Evolutionary conservation across 2,113 vertebrate genomes (phyloP).

Genomic region (Pavo muticus): DNA sequence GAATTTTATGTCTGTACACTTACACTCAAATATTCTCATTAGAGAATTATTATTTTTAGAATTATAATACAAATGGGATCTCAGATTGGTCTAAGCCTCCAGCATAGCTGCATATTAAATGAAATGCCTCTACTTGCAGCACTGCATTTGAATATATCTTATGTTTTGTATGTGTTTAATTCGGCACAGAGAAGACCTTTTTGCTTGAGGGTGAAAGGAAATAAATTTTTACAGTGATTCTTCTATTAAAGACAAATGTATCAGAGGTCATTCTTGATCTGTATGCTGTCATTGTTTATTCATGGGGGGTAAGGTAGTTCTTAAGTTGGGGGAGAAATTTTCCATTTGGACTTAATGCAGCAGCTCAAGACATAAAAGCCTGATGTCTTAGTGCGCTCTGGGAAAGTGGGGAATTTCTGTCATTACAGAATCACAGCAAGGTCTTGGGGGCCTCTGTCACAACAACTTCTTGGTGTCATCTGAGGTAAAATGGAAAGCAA

Average conservation of each 20-base stretch:
- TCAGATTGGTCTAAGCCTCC: constrained; percentile 66
- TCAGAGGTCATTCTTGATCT: constrained; percentile 64
- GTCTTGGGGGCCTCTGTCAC: background rate
- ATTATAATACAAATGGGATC: constrained; percentile 66
- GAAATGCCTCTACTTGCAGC: constrained; percentile 31
- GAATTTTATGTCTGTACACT: constrained; percentile 37
- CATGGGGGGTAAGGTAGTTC: constrained; percentile 56
- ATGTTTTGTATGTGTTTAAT: constrained; percentile 45
- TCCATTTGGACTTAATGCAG: constrained; percentile 71
- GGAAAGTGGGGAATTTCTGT: constrained; percentile 50
- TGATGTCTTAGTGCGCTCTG: constrained; percentile 19
- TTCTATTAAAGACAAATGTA: constrained; percentile 44
- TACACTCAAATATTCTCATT: constrained; percentile 61
- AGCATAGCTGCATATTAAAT: constrained; percentile 68
- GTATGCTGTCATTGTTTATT: constrained; percentile 73
- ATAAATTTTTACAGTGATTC: constrained; percentile 73
- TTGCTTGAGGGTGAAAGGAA: constrained; percentile 49
- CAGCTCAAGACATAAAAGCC: constrained; percentile 62
- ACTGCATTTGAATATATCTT: constrained; percentile 51
- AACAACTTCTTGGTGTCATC: constrained; percentile 35
- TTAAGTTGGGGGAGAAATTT: constrained; percentile 65
- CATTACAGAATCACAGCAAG: constrained; percentile 22
- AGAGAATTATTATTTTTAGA: constrained; percentile 71
- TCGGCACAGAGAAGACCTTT: constrained; percentile 49
- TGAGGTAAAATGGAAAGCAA: constrained; percentile 52